phyloP scores from a whole-genome alignment of 1,140 invertebrate genomes.

The Atta texana region DNA sequence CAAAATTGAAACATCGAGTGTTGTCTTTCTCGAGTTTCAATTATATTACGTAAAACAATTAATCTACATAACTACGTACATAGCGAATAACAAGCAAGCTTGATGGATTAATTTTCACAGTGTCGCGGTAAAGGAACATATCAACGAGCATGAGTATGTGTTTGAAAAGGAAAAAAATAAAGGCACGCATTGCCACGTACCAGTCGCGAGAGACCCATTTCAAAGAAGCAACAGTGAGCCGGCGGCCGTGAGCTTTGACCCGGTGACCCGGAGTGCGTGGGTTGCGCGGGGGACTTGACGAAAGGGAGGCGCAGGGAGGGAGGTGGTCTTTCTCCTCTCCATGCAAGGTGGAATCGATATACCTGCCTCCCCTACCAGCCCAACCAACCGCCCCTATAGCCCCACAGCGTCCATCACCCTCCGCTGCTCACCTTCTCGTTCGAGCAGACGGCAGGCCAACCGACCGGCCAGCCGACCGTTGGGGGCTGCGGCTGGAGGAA shows the following conservation, averaged over 20 bases:
- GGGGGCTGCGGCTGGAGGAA: constrained; percentile 31
- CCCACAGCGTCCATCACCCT: constrained; percentile 50
- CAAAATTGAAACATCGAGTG: background rate
- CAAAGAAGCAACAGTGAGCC: constrained; percentile 83
- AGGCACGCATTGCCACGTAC: constrained; percentile 8
- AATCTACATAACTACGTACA: background rate
- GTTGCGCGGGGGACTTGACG: constrained; percentile 63
- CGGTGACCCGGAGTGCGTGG: constrained; percentile 83
- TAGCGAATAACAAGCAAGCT: background rate
- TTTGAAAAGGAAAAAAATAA: constrained; percentile 1
- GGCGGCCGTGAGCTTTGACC: constrained; percentile 85
- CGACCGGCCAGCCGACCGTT: constrained; percentile 36
- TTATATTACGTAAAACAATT: constrained; percentile 6
- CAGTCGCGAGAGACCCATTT: constrained; percentile 43
- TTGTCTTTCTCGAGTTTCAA: background rate
- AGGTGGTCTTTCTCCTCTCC: constrained; percentile 74
- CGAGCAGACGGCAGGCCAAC: constrained; percentile 66
- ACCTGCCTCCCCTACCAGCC: constrained; percentile 81
- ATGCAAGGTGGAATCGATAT: constrained; percentile 84
- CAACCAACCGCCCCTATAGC: constrained; percentile 69
- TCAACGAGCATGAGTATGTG: background rate
- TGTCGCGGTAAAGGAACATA: background rate
- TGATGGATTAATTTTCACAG: constrained; percentile 17
- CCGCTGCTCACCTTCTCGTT: constrained; percentile 45
- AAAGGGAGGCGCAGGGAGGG: constrained; percentile 31